These are phyloP conservation scores for Tichodroma muraria DNA, from an alignment of 2,113 vertebrate species.

Conservation along the genomic window DNA sequence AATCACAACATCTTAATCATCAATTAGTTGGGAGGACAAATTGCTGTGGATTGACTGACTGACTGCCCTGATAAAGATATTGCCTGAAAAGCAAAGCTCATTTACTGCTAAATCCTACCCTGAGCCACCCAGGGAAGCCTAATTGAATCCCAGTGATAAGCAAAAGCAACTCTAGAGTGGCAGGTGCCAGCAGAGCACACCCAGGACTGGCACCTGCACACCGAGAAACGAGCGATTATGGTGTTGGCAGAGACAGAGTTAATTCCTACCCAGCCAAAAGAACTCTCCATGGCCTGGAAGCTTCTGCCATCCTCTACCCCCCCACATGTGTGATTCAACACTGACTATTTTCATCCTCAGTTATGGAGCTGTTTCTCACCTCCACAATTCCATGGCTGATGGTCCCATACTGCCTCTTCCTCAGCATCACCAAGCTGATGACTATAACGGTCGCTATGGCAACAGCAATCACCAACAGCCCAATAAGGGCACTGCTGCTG, in stretches of 20 bases:
- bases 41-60: not conserved
- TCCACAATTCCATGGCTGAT: conserved; percentile 99
- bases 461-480: conserved; percentile 91
- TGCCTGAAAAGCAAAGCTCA: not conserved
- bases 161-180: not conserved
- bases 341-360: not conserved
- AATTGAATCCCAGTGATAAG: not conserved
- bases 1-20: rapidly evolving
- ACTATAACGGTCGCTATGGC: conserved; percentile 95
- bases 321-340: not conserved
- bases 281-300: not conserved
- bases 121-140: not conserved
- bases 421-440: conserved; percentile 94
- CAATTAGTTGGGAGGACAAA: not conserved
- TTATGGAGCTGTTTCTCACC: conserved; percentile 72
- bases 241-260: not conserved
- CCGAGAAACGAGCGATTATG: rapidly evolving
- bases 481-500: conserved; percentile 90
- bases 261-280: not conserved
- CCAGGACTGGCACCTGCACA: rapidly evolving
- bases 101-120: conserved; percentile 6
- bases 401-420: conserved; percentile 94
- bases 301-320: not conserved
- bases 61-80: not conserved
- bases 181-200: not conserved